Conservation (phyloP, 2,797 vertebrate genomes). For the Hypotaenidia philippensis region DNA sequence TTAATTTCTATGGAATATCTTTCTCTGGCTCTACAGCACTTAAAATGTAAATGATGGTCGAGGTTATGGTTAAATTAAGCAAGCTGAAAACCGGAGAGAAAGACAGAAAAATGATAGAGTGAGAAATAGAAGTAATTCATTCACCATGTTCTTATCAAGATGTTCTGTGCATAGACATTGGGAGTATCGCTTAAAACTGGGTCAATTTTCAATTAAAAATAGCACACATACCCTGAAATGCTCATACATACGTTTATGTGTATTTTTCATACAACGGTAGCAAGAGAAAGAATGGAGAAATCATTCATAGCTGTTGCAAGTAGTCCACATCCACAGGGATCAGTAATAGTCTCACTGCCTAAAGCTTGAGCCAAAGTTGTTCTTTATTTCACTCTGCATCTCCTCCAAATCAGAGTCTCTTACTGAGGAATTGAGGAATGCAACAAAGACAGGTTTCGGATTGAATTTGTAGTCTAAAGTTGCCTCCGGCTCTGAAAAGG, state of each 20-base stretch:
- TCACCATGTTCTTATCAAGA: neutral
- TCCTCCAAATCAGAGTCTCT: slow-evolving; percentile 1
- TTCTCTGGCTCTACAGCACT: neutral
- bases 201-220: neutral
- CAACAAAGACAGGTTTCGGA: slow-evolving; percentile 38
- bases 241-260: neutral
- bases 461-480: neutral
- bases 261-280: slow-evolving; percentile 51
- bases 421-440: slow-evolving; percentile 20
- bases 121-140: neutral
- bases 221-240: neutral
- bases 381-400: slow-evolving; percentile 23
- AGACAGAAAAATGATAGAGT: neutral
- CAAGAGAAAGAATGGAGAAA: slow-evolving; percentile 23
- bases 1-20: neutral
- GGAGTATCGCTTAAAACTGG: neutral
- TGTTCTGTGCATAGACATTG: neutral
- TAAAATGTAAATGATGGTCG: neutral
- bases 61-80: neutral
- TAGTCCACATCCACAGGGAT: neutral
- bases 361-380: neutral
- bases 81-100: neutral
- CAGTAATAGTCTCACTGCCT: neutral
- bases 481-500: slow-evolving; percentile 27
- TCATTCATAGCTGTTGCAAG: slow-evolving; percentile 4